These are phyloP conservation scores for Deilephila porcellus DNA, from an alignment of 2,888 invertebrate genomes.

Conservation along the genomic window DNA sequence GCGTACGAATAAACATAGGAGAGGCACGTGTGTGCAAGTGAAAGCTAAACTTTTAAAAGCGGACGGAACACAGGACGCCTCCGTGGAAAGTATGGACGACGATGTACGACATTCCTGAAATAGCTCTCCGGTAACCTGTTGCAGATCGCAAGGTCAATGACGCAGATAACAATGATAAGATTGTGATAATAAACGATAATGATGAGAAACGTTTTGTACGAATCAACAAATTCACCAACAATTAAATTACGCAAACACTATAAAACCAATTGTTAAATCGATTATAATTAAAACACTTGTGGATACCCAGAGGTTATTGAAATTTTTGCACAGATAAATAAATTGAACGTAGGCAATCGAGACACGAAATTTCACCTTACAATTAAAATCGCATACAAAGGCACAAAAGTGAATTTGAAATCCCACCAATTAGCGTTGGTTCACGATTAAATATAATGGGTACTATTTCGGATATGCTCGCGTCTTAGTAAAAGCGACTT, in stretches of 20 bases:
- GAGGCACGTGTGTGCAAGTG: constrained; percentile 47
- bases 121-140: constrained; percentile 39
- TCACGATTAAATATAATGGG: constrained; percentile 40
- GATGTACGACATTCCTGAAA: constrained; percentile 36
- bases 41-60: constrained; percentile 47
- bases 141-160: constrained; percentile 58
- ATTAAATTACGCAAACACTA: constrained; percentile 35
- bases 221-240: constrained; percentile 1
- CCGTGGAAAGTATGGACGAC: constrained; percentile 32
- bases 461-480: constrained; percentile 43
- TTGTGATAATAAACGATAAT: constrained; percentile 53
- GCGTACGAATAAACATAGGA: constrained; percentile 49
- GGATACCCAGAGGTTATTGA: constrained; percentile 32
- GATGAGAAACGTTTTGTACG: constrained; percentile 28
- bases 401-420: constrained; percentile 33
- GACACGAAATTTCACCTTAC: constrained; percentile 31
- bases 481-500: constrained; percentile 47
- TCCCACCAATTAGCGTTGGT: constrained; percentile 40
- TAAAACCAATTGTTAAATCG: constrained; percentile 50
- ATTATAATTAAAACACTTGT: constrained; percentile 49
- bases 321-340: constrained; percentile 36
- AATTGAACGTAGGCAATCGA: constrained; percentile 30
- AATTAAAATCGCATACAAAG: constrained; percentile 28
- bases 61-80: constrained; percentile 2
- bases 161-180: constrained; percentile 60